These are phyloP conservation scores for Takifugu bimaculatus DNA, from an alignment of 2,113 vertebrate genomes.

Conservation along the genomic window DNA sequence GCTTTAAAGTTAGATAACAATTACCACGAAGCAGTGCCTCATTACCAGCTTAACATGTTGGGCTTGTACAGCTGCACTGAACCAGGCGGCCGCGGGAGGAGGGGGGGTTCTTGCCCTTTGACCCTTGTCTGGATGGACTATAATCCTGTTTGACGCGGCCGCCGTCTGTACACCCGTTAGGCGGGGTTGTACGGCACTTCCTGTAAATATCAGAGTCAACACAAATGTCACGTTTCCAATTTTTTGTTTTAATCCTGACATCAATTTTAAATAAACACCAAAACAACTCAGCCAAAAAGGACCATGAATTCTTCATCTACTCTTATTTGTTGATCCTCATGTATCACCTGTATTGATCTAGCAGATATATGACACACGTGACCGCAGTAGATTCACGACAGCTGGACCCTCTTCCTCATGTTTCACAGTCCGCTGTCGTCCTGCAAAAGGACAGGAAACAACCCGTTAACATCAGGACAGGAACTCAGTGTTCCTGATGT, in stretches of 20 bases:
- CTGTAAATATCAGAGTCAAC: too few species aligned
- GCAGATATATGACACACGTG: too few species aligned
- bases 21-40: conserved; percentile 46
- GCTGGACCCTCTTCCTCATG: not conserved
- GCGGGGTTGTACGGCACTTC: too few species aligned
- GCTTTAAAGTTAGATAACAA: conserved; percentile 65
- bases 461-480: conserved; percentile 26
- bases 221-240: too few species aligned
- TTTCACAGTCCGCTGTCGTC: conserved; percentile 65
- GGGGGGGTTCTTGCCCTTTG: conserved; percentile 27
- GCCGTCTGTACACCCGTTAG: conserved; percentile 18
- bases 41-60: conserved; percentile 59
- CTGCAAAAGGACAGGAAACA: conserved; percentile 48
- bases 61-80: conserved; percentile 53
- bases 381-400: not conserved
- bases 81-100: conserved; percentile 30
- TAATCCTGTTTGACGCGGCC: conserved; percentile 61
- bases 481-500: conserved; percentile 17
- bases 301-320: too few species aligned
- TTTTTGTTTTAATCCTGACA: too few species aligned
- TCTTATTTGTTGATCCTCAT: too few species aligned
- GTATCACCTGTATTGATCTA: too few species aligned
- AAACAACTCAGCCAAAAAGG: too few species aligned
- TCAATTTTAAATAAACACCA: too few species aligned
- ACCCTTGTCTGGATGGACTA: conserved; percentile 15